Percentiles rank a stretch among this genome's conserved stretches.
phyloP scores from a whole-genome alignment of 1,140 invertebrate genomes.

The Scaptomyza hsui region DNA sequence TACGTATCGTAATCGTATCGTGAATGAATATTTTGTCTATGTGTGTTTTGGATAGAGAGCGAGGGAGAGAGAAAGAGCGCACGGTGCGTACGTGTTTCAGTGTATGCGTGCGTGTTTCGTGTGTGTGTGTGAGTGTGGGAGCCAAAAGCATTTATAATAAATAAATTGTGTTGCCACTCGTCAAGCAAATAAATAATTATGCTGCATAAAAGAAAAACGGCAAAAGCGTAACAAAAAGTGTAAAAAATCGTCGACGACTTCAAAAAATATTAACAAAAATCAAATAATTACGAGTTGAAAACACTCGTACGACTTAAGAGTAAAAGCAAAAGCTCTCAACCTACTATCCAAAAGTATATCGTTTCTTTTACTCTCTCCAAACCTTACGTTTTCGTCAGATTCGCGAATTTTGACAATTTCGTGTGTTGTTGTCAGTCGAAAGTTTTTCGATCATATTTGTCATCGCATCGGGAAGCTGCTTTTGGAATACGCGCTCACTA shows the following conservation, averaged over 20 bases:
- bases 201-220: constrained; percentile 49
- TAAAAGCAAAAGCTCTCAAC: constrained; percentile 25
- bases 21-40: constrained; percentile 76
- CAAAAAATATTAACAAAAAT: constrained; percentile 12
- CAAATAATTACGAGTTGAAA: constrained; percentile 21
- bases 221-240: constrained; percentile 48
- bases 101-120: constrained; percentile 45
- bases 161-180: constrained; percentile 44
- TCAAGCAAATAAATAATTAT: constrained; percentile 49
- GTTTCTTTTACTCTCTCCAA: constrained; percentile 3
- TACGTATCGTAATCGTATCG: constrained; percentile 71
- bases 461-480: constrained; percentile 27
- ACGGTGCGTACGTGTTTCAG: constrained; percentile 36
- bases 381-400: constrained; percentile 14
- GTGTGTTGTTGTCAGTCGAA: constrained; percentile 38
- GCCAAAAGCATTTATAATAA: constrained; percentile 47
- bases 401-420: constrained; percentile 45
- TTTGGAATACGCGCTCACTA: constrained; percentile 32
- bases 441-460: constrained; percentile 42
- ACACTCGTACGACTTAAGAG: constrained; percentile 20
- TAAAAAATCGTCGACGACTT: constrained; percentile 34
- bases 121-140: constrained; percentile 42
- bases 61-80: constrained; percentile 25
- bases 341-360: constrained; percentile 8
- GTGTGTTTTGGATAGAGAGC: constrained; percentile 41